Conservation (phyloP, 2,888 invertebrate species). For the Dryococelus australis region DNA sequence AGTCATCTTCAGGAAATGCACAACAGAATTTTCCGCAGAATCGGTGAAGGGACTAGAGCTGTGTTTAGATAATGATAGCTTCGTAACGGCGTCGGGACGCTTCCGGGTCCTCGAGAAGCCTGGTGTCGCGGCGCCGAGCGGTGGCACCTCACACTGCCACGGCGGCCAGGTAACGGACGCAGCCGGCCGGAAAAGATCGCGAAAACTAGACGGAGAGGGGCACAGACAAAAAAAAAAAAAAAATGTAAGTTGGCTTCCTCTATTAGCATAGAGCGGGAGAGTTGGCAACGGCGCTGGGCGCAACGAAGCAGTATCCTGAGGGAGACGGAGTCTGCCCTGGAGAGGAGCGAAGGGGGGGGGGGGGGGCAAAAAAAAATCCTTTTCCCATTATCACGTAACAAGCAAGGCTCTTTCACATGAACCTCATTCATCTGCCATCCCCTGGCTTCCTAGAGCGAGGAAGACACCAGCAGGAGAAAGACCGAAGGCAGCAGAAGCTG, state of each 20-base stretch:
- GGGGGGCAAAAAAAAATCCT: not conserved
- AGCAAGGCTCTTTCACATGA: not conserved
- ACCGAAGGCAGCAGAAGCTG: not conserved
- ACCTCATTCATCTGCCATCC: not conserved
- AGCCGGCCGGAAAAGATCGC: not conserved
- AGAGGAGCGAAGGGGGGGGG: not conserved
- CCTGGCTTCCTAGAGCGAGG: not conserved
- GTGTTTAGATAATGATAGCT: too few species aligned
- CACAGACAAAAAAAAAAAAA: not conserved
- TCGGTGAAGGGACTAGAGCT: too few species aligned
- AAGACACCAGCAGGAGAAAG: not conserved
- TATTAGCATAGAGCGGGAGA: constrained; percentile 1
- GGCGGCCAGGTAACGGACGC: not conserved
- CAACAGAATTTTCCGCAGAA: too few species aligned
- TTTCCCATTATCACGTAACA: constrained; percentile 29
- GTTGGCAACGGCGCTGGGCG: constrained; percentile 5
- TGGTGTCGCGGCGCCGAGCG: too few species aligned
- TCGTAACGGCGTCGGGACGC: too few species aligned
- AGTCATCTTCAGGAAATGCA: too few species aligned
- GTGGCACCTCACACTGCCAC: too few species aligned
- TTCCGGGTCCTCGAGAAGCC: too few species aligned
- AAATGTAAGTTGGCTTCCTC: not conserved
- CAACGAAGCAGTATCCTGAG: not conserved
- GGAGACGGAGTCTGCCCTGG: not conserved
- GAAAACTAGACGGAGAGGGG: not conserved